Evolutionary conservation across 2,797 vertebrate genomes (phyloP).

Genomic region (Lacerta agilis): DNA sequence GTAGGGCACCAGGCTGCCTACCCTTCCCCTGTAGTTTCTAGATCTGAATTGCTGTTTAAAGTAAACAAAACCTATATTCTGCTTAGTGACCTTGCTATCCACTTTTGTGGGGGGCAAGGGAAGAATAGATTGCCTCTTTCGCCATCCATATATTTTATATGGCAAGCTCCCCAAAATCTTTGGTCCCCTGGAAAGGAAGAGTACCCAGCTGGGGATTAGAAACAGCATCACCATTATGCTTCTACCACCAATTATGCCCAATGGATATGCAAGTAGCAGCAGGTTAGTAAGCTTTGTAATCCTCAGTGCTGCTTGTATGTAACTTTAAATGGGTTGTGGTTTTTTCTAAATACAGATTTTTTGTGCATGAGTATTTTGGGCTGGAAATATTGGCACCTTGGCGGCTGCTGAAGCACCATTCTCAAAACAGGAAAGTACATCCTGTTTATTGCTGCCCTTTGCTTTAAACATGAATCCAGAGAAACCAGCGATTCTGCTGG

Average conservation of each 20-base stretch:
- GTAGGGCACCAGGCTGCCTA: too few species aligned
- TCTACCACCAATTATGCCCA: not conserved
- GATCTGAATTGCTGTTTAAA: not conserved
- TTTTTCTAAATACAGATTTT: not conserved
- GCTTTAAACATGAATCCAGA: not conserved
- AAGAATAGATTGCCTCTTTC: not conserved
- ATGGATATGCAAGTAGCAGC: not conserved
- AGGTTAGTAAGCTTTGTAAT: not conserved
- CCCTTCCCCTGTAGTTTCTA: not conserved
- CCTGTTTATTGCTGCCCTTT: not conserved
- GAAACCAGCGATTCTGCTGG: fast-evolving
- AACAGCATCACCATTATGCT: not conserved
- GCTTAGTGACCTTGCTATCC: not conserved
- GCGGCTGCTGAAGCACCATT: not conserved
- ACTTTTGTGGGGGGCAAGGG: not conserved
- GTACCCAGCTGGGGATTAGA: not conserved
- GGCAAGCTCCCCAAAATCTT: not conserved
- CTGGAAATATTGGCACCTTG: not conserved
- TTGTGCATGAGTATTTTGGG: not conserved
- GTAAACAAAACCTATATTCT: not conserved
- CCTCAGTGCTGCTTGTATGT: not conserved
- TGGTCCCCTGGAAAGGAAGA: not conserved
- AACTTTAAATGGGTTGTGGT: not conserved
- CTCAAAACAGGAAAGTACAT: not conserved
- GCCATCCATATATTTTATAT: not conserved